Conservation (phyloP, 2,797 vertebrate genomes). For the Heterohyrax brucei region DNA sequence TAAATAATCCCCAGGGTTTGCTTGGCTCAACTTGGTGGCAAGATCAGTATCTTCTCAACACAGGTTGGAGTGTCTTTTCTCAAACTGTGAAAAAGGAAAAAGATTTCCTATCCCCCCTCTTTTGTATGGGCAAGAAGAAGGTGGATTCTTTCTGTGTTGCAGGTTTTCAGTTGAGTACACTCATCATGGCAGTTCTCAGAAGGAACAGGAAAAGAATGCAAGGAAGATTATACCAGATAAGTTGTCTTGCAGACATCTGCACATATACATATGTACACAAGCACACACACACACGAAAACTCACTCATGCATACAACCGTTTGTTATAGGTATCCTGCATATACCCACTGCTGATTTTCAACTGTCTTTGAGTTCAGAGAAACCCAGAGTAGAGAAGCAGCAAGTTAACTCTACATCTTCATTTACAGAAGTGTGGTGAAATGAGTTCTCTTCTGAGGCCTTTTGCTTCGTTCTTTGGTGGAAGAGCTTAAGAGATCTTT, state of each 20-base stretch:
- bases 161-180: constrained; percentile 41
- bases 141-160: not conserved
- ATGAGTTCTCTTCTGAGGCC: not conserved
- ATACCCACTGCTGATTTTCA: not conserved
- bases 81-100: not conserved
- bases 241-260: constrained; percentile 4
- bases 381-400: not conserved
- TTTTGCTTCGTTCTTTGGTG: not conserved
- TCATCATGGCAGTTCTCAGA: not conserved
- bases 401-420: not conserved
- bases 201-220: not conserved
- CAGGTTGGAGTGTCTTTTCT: not conserved
- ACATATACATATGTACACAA: not conserved
- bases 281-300: not conserved
- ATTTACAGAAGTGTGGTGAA: not conserved
- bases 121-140: not conserved
- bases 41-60: not conserved
- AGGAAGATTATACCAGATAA: not conserved
- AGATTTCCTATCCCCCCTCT: not conserved
- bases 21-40: not conserved
- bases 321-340: not conserved
- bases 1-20: not conserved
- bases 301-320: not conserved
- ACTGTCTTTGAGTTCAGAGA: not conserved
- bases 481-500: not conserved